Percentiles rank a stretch among this genome's conserved stretches.
phyloP scores from a whole-genome alignment of 2,113 vertebrate genomes.

The Isurus oxyrinchus region DNA sequence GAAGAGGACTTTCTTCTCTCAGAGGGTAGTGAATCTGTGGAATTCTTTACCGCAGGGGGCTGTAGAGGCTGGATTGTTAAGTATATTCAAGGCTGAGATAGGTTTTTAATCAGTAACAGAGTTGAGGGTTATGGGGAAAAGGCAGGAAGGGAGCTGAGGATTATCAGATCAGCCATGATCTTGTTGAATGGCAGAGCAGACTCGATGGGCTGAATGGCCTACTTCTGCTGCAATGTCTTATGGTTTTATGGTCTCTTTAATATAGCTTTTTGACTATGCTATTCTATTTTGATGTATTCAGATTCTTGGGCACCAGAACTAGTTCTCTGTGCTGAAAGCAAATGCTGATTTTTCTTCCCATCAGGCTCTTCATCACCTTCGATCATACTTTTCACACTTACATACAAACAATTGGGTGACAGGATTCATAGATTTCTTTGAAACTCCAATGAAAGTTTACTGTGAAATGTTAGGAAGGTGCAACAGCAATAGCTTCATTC shows the following conservation, averaged over 20 bases:
- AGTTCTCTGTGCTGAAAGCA: background rate
- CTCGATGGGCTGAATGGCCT: no score
- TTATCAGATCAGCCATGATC: no score
- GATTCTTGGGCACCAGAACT: background rate
- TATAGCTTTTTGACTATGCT: background rate
- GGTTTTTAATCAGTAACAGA: no score
- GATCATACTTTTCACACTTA: background rate
- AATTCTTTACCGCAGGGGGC: no score
- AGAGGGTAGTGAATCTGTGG: no score
- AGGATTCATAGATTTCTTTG: background rate
- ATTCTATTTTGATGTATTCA: background rate
- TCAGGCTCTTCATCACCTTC: background rate
- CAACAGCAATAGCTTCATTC: background rate
- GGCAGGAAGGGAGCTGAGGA: no score
- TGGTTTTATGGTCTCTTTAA: background rate
- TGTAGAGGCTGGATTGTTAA: no score
- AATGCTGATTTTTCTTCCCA: background rate
- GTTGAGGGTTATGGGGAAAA: no score
- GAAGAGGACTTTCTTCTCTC: no score
- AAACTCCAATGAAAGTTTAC: background rate
- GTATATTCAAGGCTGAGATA: no score
- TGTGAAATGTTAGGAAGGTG: background rate
- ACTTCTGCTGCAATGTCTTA: no score
- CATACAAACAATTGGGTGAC: background rate
- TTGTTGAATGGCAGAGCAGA: no score